phyloP scores from a whole-genome alignment of 1,140 invertebrate genomes.

The Drosophila virilis region DNA sequence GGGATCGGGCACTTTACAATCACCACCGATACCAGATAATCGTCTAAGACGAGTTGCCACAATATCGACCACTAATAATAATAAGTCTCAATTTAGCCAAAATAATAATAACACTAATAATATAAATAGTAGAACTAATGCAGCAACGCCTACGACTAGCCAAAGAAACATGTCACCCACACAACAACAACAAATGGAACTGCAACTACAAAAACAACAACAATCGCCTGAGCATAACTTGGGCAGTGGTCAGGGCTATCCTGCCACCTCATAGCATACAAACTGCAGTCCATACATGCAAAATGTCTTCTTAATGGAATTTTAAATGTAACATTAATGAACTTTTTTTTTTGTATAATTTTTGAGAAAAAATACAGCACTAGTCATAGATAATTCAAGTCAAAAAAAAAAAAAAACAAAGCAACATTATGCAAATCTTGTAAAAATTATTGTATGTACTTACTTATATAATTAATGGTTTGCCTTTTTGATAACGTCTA shows the following conservation, averaged over 20 bases:
- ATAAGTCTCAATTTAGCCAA: slow-evolving; percentile 74
- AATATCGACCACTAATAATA: slow-evolving; percentile 73
- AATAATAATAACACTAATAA: slow-evolving; percentile 63
- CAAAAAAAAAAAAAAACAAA: slow-evolving; percentile 8
- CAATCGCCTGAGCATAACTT: slow-evolving; percentile 55
- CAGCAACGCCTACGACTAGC: slow-evolving; percentile 47
- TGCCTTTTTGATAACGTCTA: slow-evolving; percentile 75
- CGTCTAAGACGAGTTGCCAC: slow-evolving; percentile 76
- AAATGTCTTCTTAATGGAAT: slow-evolving; percentile 77
- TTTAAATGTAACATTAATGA: slow-evolving; percentile 50
- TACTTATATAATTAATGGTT: slow-evolving; percentile 55
- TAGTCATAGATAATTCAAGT: slow-evolving; percentile 32
- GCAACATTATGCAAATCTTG: slow-evolving; percentile 46
- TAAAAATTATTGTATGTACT: slow-evolving; percentile 63
- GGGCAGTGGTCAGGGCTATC: slow-evolving; percentile 41
- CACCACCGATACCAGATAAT: slow-evolving; percentile 78
- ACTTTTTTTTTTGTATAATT: slow-evolving; percentile 63
- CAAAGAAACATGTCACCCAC: slow-evolving; percentile 54
- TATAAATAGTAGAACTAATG: slow-evolving; percentile 43
- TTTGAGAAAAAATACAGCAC: slow-evolving; percentile 64
- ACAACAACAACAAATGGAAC: slow-evolving; percentile 46
- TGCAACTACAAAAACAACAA: slow-evolving; percentile 32
- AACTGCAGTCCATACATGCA: slow-evolving; percentile 49
- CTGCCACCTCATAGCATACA: slow-evolving; percentile 63
- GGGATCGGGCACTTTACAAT: slow-evolving; percentile 64